Evolutionary conservation across 1,140 invertebrate species (phyloP), one percentile per base, ranked within the genome.

Genomic region (Camponotus vicinus): DNA sequence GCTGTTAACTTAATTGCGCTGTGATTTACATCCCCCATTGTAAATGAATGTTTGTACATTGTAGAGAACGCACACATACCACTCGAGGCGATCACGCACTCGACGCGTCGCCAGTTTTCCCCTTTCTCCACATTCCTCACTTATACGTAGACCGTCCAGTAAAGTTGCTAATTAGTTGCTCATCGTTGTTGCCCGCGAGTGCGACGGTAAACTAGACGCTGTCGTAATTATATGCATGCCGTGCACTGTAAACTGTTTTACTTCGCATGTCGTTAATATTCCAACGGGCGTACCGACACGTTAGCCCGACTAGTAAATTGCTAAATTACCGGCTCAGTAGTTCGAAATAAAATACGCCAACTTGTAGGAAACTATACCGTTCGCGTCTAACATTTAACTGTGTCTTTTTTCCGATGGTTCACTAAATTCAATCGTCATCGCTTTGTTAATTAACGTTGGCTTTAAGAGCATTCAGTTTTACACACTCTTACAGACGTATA

Each of bases 121-220:
- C 27, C 21, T 1, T 18, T 13, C 52, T 15, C 42, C 49, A 27
- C 27, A 13, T 45, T 57, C 18, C 79, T 45, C 70, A 34, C 49
- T 71, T 42, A 59, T 71, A 49, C 64, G 73, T 66, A 79, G 83
- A 49, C 67, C 64, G 67, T 59, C 52, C 59, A 69, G 59, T 75
- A 57, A 88, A 88, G 86, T 88, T 88, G 49, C 87, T 88, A 88
- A 88, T 88, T 88, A 88, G 87, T 88, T 85, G 84, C 69, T 86
- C 84, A 75, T 79, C 84, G 76, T 86, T 80, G 77, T 88, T 86
- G 66, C 69, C 59, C 37, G 67, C 52, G 70, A 79, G 45, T 57
- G 75, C 42, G 34, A 78, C 86, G 67, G 49, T 73, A 80, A 80
- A 69, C 87, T 79, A 71, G 86, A 79, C 55, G 83, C 64, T 49